Evolutionary conservation across 2,888 invertebrate genomes (phyloP).

Genomic region (Pteria penguin): DNA sequence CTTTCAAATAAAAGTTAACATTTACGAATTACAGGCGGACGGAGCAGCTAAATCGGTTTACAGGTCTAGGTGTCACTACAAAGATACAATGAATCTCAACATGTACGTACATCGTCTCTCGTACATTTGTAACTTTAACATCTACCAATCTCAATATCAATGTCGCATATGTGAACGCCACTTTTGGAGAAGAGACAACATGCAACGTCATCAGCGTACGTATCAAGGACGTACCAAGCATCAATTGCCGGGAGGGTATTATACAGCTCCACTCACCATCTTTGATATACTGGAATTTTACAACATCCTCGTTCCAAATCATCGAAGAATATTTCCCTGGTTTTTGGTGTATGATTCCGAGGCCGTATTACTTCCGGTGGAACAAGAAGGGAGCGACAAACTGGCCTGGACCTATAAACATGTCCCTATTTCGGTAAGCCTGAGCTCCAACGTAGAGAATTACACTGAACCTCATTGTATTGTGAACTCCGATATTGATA

Average conservation of each 20-base stretch:
- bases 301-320: slow-evolving; percentile 37
- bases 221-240: slow-evolving; percentile 24
- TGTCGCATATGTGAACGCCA: slow-evolving; percentile 43
- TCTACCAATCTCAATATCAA: slow-evolving; percentile 25
- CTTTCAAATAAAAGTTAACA: slow-evolving; percentile 39
- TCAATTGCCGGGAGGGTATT: slow-evolving; percentile 34
- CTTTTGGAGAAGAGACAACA: slow-evolving; percentile 24
- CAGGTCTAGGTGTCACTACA: slow-evolving; percentile 31
- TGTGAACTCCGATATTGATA: slow-evolving; percentile 29
- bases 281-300: slow-evolving; percentile 37
- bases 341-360: slow-evolving; percentile 45
- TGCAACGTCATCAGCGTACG: too few species aligned
- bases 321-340: slow-evolving; percentile 37
- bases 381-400: background rate
- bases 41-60: slow-evolving; percentile 35
- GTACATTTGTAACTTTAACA: slow-evolving; percentile 24
- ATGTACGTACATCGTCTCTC: slow-evolving; percentile 41
- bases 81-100: slow-evolving; percentile 44
- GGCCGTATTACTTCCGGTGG: slow-evolving; percentile 23
- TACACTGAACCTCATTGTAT: slow-evolving; percentile 38
- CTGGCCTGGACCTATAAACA: slow-evolving; percentile 41
- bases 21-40: slow-evolving; percentile 41
- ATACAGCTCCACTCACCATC: slow-evolving; percentile 19
- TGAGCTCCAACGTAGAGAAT: slow-evolving; percentile 39
- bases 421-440: slow-evolving; percentile 39